Conservation (phyloP, 92 coral and sea anemone genomes). For the Paramuricea clavata region DNA sequence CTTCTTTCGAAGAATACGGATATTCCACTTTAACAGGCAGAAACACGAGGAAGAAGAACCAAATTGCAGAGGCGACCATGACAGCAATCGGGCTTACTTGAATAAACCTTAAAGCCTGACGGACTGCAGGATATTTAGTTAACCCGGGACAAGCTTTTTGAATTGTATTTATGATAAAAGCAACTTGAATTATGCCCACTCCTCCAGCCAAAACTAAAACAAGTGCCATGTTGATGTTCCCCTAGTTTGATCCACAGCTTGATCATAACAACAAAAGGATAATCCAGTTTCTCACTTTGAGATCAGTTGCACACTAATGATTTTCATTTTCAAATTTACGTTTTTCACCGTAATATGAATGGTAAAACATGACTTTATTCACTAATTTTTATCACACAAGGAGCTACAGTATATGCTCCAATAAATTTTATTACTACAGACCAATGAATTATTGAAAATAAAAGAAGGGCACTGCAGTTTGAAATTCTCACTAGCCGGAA, state of each 20-base stretch:
- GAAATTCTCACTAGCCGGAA: no score
- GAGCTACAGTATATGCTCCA: background rate
- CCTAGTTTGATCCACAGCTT: background rate
- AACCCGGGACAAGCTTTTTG: conserved; percentile 87
- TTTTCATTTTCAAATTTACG: no score
- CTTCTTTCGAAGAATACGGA: conserved; percentile 82
- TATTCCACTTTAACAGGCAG: conserved; percentile 82
- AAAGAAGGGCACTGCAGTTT: background rate
- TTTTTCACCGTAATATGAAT: no score
- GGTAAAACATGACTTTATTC: background rate
- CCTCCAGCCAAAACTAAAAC: conserved; percentile 71
- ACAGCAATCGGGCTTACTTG: conserved; percentile 84
- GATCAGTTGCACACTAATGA: background rate
- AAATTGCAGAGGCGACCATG: conserved; percentile 78
- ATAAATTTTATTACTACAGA: background rate
- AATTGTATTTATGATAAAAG: conserved; percentile 79
- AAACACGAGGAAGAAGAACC: conserved; percentile 82
- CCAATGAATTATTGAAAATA: background rate
- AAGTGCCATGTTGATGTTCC: conserved; percentile 78
- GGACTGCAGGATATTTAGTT: conserved; percentile 74
- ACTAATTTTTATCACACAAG: background rate
- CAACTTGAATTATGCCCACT: conserved; percentile 80
- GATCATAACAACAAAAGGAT: background rate
- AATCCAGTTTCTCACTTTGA: background rate
- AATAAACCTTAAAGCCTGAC: conserved; percentile 75